Base-by-base conservation (phyloP, 1,140 invertebrate genomes). In the Rhizoglyphus robini region DNA sequence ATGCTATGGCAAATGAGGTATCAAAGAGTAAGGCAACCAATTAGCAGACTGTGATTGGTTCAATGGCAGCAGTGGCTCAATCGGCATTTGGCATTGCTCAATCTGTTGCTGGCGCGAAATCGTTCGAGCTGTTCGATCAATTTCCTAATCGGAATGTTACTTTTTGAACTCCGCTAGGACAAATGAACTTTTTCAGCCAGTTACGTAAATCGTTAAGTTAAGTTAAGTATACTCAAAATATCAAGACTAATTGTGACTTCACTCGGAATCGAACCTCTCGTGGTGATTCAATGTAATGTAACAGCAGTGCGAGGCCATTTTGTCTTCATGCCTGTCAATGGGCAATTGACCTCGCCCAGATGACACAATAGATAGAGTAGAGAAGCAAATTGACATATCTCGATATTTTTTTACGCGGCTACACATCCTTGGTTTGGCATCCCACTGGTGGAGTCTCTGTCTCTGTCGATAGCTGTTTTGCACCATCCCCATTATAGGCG, bases 91-190 rank as follows among this genome's bases (percentile, higher is more conserved):
- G 8, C 36, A 11, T 8, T 8, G 8, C 20, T 11, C 51, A 32
- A 54, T 54, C 51, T 32, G 23, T 32, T 54, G 36, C 8, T 41
- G 51, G 51, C 23, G 51, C 51, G 51, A 54, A 11, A 54, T 54
- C 36, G 18, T 41, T 41, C 18, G 36, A n/a, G n/a, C n/a, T n/a
- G 36, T 41, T 41, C 8, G 36, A 18, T 41, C 36, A 32, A 54
- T 54, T 25, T 8, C 51, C 31, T n/a, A 25, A 8, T 27, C 8
- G 8, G 5, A 20, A 54, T 54, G 8, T 5, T 20, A 54, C 23
- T 54, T 54, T 54, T 54, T 54, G 8, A 5, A 15, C 41, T 46
- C 41, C 15, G 41, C 23, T 54, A 8, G 15, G 8, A 5, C 51
- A 32, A 54, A 32, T 32, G 23, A 54, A 23, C 23, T 23, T 15